phyloP scores from a whole-genome alignment of 2,113 vertebrate species.

The Ascaphus truei region DNA sequence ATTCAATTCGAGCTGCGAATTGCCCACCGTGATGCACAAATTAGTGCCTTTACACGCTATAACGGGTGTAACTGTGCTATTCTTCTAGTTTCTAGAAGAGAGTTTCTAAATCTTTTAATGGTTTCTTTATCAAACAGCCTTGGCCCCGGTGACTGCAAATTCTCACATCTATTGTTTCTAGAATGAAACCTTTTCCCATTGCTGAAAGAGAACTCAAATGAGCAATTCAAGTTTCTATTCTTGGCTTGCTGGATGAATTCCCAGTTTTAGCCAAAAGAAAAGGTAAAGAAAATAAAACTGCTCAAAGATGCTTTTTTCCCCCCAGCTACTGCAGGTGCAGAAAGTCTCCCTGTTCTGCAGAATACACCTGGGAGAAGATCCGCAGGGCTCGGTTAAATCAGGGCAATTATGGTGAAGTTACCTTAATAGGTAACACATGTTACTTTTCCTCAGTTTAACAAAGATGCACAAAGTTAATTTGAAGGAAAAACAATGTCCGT shows the following conservation, averaged over 20 bases:
- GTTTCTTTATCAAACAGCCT: not conserved
- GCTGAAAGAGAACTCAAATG: constrained; percentile 15
- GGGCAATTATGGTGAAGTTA: no score
- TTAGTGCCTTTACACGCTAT: no score
- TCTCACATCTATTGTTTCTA: not conserved
- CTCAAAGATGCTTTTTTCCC: not conserved
- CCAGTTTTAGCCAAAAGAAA: constrained; percentile 10
- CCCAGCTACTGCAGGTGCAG: not conserved
- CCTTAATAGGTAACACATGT: no score
- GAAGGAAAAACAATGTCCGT: no score
- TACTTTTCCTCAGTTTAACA: no score
- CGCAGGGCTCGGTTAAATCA: no score
- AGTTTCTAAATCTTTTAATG: not conserved
- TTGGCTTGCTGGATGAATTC: constrained; percentile 7
- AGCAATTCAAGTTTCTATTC: constrained; percentile 28
- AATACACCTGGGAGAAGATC: no score
- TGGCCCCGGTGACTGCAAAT: not conserved
- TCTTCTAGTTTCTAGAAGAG: not conserved
- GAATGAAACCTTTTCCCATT: not conserved
- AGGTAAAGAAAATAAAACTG: constrained; percentile 4
- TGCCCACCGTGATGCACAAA: no score
- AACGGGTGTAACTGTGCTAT: no score
- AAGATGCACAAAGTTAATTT: no score
- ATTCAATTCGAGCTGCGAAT: no score
- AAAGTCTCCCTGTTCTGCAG: not conserved